Base-by-base conservation (phyloP, 2,797 vertebrate species). In the Pipistrellus kuhlii region DNA sequence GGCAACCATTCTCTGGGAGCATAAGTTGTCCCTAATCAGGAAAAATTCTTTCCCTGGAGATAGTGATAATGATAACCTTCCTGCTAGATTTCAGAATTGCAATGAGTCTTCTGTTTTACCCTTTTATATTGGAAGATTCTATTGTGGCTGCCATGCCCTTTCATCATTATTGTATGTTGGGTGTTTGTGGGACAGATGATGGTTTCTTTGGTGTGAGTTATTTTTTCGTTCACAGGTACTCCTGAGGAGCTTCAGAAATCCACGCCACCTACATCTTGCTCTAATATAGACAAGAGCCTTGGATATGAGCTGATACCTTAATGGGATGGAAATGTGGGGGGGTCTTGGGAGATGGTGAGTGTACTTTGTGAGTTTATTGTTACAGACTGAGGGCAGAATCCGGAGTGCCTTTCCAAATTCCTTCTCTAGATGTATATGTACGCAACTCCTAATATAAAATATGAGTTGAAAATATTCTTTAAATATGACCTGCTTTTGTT, bases 1-100 rank as follows among this genome's bases (percentile, higher is more conserved):
- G 44, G 25, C 27, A 96, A 68, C 27, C 0, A 87, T 69, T 77
- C 6, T 85, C 17, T 55, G 18, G 20, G 10, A 80, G 41, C 21
- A 81, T 32, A 92, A 83, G 69, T 69, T 20, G 55, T 14, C 23
- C 41, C 51, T 30, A 71, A 76, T 77, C 71, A 88, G 85, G 53
- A 51, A 59, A 87, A 8, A 73, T 62, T 91, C 8, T 91, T 53
- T 20, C 14, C 17, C 13, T 80, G 41, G 48, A 89, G 48, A 76
- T 0, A 38, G 41, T 88, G 55, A 35, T 92, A 77, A 57, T 82
- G 38, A n/a, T 88, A 57, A 85, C 48, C 59, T 44, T 17, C 20
- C 12, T 48, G 17, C 15, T 68, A 38, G 30, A 88, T 91, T 92
- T 92, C 85, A 92, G 77, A 69, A 78, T 15, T 84, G 48, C 55